Evolutionary conservation across 1,140 invertebrate species (phyloP).

Genomic region (Araneus ventricosus): DNA sequence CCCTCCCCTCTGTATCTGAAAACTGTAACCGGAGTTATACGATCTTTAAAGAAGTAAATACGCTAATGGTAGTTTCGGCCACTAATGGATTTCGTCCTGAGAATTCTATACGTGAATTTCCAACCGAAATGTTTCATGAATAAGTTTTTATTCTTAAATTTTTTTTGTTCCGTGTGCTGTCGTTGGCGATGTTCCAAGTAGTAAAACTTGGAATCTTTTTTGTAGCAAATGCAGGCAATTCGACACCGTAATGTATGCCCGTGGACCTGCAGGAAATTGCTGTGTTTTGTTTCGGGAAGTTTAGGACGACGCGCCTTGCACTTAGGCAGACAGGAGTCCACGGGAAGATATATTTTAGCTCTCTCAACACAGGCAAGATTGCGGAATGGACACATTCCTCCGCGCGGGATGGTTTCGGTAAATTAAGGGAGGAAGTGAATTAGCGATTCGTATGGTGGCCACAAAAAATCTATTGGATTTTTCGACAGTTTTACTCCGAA

Average conservation of each 20-base stretch:
- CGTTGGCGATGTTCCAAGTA: neutral
- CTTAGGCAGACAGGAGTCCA: neutral
- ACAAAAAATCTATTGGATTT: too few relatives aligned
- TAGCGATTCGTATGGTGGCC: too few relatives aligned
- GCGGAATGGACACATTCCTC: neutral
- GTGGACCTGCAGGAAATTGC: neutral
- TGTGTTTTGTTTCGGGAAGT: neutral
- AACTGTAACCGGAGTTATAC: constrained; percentile 6
- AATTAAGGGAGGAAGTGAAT: too few relatives aligned
- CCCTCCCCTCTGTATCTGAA: neutral
- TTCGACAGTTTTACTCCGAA: too few relatives aligned
- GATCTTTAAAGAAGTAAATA: constrained; percentile 31
- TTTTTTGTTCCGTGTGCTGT: neutral
- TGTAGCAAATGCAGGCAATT: neutral
- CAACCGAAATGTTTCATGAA: neutral
- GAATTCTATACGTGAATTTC: constrained; percentile 1
- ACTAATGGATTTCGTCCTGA: constrained; percentile 6
- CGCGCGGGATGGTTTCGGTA: too few relatives aligned
- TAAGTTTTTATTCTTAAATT: neutral
- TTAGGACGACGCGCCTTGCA: neutral
- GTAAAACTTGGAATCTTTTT: neutral
- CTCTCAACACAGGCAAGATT: neutral
- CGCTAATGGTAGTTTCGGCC: neutral
- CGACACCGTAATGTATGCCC: neutral
- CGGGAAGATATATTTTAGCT: neutral